Base-by-base conservation (phyloP, 2,888 invertebrate species). In the Lycophotia porphyrea region DNA sequence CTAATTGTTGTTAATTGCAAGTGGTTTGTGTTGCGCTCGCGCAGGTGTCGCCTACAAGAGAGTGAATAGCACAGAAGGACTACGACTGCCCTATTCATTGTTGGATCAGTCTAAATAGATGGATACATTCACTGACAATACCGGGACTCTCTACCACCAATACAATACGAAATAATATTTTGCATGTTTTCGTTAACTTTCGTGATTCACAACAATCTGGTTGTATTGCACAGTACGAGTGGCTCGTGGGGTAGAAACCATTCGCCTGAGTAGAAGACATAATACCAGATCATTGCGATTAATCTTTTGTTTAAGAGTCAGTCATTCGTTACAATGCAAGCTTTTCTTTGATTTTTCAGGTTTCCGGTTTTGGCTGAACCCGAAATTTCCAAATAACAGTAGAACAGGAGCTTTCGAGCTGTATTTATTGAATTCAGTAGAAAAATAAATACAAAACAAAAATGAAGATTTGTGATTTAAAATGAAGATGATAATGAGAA, bases 1-100 rank as follows among this genome's bases (percentile, higher is more conserved):
- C 72, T 84, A 87, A 85, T 84, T 86, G 76, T 74, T 49, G 71
- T 81, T 84, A 86, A 84, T 86, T 78, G 76, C 72, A 52, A 71
- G 24, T 49, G 64, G 67, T 81, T 83, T 68, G 44, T 74, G 47
- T 52, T 73, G 67, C 55, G 68, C 71, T 42, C 44, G 71, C 58
- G 61, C 66, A 65, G 76, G 44, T 71, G 18, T 24, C 24, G 11
- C 11, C 27, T 24, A 36, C 5, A 31, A 36, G 5, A 36, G 5
- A 15, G 55, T n/a, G 1, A 9, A 60, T 21, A 9, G 18, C 7
- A 3, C 72, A 65, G 60, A 68, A 78, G 52, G 36, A 60, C 18
- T 68, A 42, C n/a, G n/a, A n/a, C 36, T 42, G 15, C 21, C 5
- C 2, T 49, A 11, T 24, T 11, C 24, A 24, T 34, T 18, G 1